Evolutionary conservation across 92 coral and sea anemone genomes (phyloP), one percentile per base, ranked within the genome.

Genomic region (Blastomussa wellsi): DNA sequence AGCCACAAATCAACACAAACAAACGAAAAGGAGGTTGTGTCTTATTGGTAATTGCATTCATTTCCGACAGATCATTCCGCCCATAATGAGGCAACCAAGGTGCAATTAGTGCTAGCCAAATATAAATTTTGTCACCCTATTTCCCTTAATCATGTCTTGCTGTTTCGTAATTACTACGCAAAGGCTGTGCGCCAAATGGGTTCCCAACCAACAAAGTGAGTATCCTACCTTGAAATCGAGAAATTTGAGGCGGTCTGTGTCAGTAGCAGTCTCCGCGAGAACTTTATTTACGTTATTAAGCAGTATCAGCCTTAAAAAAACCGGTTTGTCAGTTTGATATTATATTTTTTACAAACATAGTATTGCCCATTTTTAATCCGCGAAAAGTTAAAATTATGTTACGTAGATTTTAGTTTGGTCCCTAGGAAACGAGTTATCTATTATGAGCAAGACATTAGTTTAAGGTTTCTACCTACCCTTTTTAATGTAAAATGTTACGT

Each of bases 21-120:
- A 82, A 72, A 55, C 15, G 70, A 57, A 20, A 31, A 83, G 24
- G 4, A 37, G 20, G 22, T 49, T n/a, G 24, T 16, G 28, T 41
- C n/a, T 74, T 59, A 74, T 60, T 59, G 80, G 69, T 53, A 53
- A 22, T 71, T 53, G 62, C 44, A 26, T 22, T 22, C 41, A 42
- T 74, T 83, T 83, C 87, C 47, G 80, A 74, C 62, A 57, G 62
- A 38, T 60, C 32, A 83, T 83, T 74, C 32, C 73, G 74, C 42
- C 66, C 7, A 33, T 83, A 83, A 83, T 74, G 87, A 83, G 79
- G 81, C 51, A 29, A 82, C 79, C 41, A 22, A 74, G 49, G 14
- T 15, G 65, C 60, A 83, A 83, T 83, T 74, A 83, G 60, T 73
- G 81, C 60, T 26, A 59, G 87, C 11, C 87, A 83, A 82, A 83